Percentiles rank a stretch among this genome's conserved stretches.
Conservation (phyloP, 2,797 vertebrate genomes). For the Erethizon dorsatum region DNA sequence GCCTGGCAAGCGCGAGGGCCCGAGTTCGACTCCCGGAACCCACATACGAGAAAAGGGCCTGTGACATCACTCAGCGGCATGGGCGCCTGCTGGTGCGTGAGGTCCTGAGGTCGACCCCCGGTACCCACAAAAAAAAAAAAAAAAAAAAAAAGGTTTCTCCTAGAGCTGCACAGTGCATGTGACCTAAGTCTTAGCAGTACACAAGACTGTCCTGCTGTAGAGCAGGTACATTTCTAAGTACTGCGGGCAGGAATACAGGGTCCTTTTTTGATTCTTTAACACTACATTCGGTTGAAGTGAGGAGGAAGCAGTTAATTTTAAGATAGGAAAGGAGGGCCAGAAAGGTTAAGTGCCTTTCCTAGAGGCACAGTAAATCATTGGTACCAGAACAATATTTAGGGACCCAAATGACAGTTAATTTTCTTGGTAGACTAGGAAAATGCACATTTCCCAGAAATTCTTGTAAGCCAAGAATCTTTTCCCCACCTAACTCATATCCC, state of each 20-base stretch:
- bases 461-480: conserved; percentile 59
- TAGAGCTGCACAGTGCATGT: neutral
- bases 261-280: conserved; percentile 23
- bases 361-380: conserved; percentile 60
- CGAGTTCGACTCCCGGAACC: too few relatives aligned
- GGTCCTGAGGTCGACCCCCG: too few relatives aligned
- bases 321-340: conserved; percentile 50
- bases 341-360: conserved; percentile 64
- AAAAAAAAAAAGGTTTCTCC: neutral
- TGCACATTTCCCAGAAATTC: conserved; percentile 71
- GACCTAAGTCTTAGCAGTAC: neutral
- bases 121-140: neutral
- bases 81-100: too few relatives aligned
- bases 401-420: conserved; percentile 59
- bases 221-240: conserved; percentile 7
- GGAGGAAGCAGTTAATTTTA: conserved; percentile 60
- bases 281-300: conserved; percentile 9
- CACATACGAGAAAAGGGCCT: too few relatives aligned
- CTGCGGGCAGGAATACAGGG: neutral
- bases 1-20: too few relatives aligned
- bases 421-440: conserved; percentile 72
- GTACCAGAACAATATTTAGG: conserved; percentile 70
- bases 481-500: conserved; percentile 25
- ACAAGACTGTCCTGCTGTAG: neutral
- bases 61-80: too few relatives aligned